Conservation (phyloP, 2,888 invertebrate species). For the Ditula angustiorana region DNA sequence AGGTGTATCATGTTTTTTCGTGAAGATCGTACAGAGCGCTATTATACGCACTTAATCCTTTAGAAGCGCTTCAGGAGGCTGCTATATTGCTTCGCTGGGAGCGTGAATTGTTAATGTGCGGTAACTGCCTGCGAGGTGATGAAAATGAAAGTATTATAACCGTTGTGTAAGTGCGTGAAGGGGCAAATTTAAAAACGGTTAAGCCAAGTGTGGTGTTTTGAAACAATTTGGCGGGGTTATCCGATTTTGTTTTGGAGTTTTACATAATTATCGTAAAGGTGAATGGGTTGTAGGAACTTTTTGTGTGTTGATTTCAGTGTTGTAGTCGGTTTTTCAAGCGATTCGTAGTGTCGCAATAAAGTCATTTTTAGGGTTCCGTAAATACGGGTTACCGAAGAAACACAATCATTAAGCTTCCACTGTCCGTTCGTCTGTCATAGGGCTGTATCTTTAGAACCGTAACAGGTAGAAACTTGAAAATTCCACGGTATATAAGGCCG, state of each 20-base stretch:
- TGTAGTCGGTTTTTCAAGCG: too few relatives aligned
- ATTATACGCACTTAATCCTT: constrained; percentile 58
- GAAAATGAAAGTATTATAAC: constrained; percentile 32
- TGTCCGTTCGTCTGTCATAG: too few relatives aligned
- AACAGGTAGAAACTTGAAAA: too few relatives aligned
- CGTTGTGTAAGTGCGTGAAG: constrained; percentile 20
- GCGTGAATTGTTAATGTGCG: constrained; percentile 52
- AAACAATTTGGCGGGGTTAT: constrained; percentile 23
- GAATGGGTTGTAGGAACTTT: not conserved
- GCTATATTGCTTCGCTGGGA: constrained; percentile 39
- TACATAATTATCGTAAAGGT: not conserved
- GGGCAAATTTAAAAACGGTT: constrained; percentile 31
- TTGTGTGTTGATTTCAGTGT: not conserved
- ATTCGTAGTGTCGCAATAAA: too few relatives aligned
- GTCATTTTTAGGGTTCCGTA: too few relatives aligned
- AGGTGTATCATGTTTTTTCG: constrained; percentile 61
- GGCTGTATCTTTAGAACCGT: too few relatives aligned
- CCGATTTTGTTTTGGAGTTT: constrained; percentile 16
- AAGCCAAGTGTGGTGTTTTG: constrained; percentile 17
- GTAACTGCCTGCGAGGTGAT: constrained; percentile 32
- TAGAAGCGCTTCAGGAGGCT: constrained; percentile 47
- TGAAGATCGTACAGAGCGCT: constrained; percentile 44
- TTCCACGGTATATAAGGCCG: too few relatives aligned
- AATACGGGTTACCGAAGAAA: too few relatives aligned
- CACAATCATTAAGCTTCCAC: too few relatives aligned